phyloP scores from a whole-genome alignment of 2,888 invertebrate genomes.

The Furcula furcula region DNA sequence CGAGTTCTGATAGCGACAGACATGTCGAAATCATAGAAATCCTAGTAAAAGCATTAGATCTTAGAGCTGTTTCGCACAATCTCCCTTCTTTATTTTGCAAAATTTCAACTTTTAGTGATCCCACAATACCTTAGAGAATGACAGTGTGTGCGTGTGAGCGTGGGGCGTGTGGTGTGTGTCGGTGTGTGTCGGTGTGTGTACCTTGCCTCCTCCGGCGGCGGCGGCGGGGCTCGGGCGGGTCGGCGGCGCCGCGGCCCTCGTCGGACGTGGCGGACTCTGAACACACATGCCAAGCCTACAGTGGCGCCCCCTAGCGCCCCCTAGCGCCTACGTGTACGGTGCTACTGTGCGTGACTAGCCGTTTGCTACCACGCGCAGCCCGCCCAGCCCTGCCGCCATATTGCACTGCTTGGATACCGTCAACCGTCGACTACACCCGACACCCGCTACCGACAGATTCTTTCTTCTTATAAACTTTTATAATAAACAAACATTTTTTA shows the following conservation, averaged over 20 bases:
- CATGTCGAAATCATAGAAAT: too few species aligned
- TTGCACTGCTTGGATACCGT: too few species aligned
- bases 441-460: not conserved
- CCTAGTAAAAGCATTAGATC: too few species aligned
- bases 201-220: slow-evolving; percentile 53
- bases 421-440: not conserved
- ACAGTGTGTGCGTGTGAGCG: slow-evolving; percentile 2
- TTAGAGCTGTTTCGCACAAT: too few species aligned
- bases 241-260: slow-evolving; percentile 44
- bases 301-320: slow-evolving; percentile 16
- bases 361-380: slow-evolving; percentile 34
- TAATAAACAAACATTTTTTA: too few species aligned
- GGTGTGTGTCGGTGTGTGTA: slow-evolving; percentile 27
- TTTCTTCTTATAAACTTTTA: not conserved
- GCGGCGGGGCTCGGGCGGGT: slow-evolving; percentile 33
- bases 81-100: too few species aligned
- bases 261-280: slow-evolving; percentile 72
- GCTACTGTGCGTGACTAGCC: slow-evolving; percentile 22
- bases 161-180: slow-evolving; percentile 16
- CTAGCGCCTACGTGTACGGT: slow-evolving; percentile 2
- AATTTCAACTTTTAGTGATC: too few species aligned
- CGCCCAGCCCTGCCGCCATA: too few species aligned
- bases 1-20: too few species aligned
- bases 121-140: too few species aligned
- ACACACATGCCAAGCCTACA: slow-evolving; percentile 66